Evolutionary conservation across 2,888 invertebrate genomes (phyloP).

Genomic region (Sialis fuliginosa): DNA sequence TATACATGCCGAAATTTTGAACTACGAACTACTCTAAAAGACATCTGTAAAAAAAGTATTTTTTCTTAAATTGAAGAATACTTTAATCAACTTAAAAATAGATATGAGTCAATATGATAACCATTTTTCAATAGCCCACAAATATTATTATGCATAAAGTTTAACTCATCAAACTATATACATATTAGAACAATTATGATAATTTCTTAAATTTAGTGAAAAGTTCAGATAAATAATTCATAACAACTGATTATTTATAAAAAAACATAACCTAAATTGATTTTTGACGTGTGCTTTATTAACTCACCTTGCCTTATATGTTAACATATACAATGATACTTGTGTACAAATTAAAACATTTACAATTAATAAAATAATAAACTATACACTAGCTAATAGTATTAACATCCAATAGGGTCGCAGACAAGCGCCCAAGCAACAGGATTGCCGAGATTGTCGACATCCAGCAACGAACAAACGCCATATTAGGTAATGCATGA

Average conservation of each 20-base stretch:
- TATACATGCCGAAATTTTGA: slow-evolving; percentile 96
- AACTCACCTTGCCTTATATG: too few species aligned
- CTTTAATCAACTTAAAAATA: background rate
- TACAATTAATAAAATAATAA: background rate
- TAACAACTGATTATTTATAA: background rate
- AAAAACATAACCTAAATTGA: background rate
- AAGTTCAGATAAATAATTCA: background rate
- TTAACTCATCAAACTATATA: too few species aligned
- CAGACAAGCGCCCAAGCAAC: slow-evolving; percentile 26
- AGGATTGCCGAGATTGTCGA: slow-evolving; percentile 37
- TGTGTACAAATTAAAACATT: background rate
- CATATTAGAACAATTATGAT: too few species aligned
- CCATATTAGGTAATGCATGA: slow-evolving; percentile 51
- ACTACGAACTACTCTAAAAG: slow-evolving; percentile 91
- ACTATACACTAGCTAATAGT: background rate
- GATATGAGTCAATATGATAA: background rate
- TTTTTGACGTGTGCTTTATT: background rate
- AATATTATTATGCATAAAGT: background rate
- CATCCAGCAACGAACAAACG: slow-evolving; percentile 37
- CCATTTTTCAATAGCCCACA: background rate
- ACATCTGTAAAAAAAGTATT: slow-evolving; percentile 42
- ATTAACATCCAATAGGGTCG: slow-evolving; percentile 2
- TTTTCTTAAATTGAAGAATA: background rate
- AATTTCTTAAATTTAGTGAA: background rate
- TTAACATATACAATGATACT: too few species aligned